These are phyloP conservation scores for Ormia ochracea DNA, from an alignment of 2,888 invertebrate genomes.

Conservation along the genomic window DNA sequence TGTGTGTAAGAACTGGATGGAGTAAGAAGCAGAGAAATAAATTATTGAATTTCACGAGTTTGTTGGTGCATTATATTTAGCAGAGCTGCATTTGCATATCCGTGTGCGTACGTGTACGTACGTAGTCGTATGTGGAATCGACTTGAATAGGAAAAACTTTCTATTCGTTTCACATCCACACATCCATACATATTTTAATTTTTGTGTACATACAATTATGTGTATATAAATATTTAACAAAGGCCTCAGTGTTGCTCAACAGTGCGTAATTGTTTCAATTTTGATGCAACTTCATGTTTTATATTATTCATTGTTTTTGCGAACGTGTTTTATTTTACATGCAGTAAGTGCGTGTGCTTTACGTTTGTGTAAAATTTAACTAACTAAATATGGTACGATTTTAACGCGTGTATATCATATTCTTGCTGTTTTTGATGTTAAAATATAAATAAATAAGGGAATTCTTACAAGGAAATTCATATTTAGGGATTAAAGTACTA, in stretches of 20 bases:
- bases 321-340: constrained; percentile 1
- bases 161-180: not conserved
- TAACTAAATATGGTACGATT: not conserved
- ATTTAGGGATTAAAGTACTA: too few species aligned
- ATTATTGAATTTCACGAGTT: constrained; percentile 21
- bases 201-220: too few species aligned
- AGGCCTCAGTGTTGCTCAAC: constrained; percentile 47
- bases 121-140: not conserved
- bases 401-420: not conserved
- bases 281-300: constrained; percentile 3
- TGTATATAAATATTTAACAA: constrained; percentile 50
- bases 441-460: not conserved
- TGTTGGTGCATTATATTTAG: not conserved
- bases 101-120: not conserved
- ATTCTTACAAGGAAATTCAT: too few species aligned
- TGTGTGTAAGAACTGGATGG: not conserved
- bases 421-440: not conserved
- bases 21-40: constrained; percentile 6
- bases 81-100: not conserved
- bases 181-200: too few species aligned
- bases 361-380: not conserved
- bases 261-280: constrained; percentile 38
- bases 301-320: not conserved
- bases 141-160: not conserved
- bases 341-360: not conserved